Base-by-base conservation (phyloP, 2,797 vertebrate species). In the Lagorchestes hirsutus region DNA sequence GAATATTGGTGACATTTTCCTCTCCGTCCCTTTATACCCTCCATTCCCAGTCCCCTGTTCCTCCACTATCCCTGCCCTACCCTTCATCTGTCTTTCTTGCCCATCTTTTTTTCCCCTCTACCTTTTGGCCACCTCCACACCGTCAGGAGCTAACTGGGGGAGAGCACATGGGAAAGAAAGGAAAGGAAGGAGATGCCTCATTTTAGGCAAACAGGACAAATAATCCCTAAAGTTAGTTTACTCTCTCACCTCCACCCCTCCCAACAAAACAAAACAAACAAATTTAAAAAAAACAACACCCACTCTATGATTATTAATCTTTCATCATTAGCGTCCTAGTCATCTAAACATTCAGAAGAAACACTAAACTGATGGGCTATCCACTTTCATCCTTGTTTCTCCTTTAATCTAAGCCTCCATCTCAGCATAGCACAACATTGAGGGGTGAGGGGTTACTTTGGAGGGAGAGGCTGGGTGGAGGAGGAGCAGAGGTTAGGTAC, bases 11-110 rank as follows among this genome's bases (percentile, higher is more conserved):
- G n/a, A 74, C n/a, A 74, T 96, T 96, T 98, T 95, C 94, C 95
- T 97, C 95, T 95, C 93, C 97, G 95, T 97, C 94, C 95, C 97
- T 95, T 74, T 96, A 97, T 96, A n/a, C 16, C 10, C 50, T 55
- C 8, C 52, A 67, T 27, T 67, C 11, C 14, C 92, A 52, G 14
- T 27, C 13, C 46, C 58, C 11, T 58, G 55, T 56, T 12, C 55
- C 54, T 82, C 22, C 46, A 46, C 40, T 24, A 82, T 46, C 40
- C 74, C 8, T 46, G n/a, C 9, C 22, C 8, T 13, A 2, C 1
- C 40, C 3, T 46, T 46, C 74, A 2, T 82, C 74, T 10, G 6
- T 46, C 6, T 22, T 14, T 56, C 24, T 27, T 59, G 28, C 4
- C 54, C 62, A 50, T n/a, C 28, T n/a, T 40, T 34, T 91, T 90